These are phyloP conservation scores for Drosophila sulfurigaster DNA, from an alignment of 1,140 invertebrate species.

Conservation along the genomic window DNA sequence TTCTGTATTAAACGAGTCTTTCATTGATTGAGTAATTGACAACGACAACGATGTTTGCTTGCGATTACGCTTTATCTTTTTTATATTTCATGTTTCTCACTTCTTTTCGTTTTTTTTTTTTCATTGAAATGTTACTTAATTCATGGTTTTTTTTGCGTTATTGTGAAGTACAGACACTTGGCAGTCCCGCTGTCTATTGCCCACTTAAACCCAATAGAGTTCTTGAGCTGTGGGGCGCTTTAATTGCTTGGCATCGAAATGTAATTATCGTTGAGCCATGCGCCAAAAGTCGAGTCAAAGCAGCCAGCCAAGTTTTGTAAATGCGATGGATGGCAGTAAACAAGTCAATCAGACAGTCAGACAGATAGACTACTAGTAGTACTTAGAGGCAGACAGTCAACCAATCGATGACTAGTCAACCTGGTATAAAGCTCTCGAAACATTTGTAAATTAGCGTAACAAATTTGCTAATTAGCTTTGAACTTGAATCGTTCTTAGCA, in stretches of 20 bases:
- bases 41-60: constrained; percentile 49
- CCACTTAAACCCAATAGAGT: constrained; percentile 28
- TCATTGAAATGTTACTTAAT: constrained; percentile 40
- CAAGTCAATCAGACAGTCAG: constrained; percentile 32
- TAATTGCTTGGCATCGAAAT: constrained; percentile 62
- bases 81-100: constrained; percentile 12
- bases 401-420: not conserved
- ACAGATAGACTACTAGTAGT: not conserved
- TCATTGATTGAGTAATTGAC: constrained; percentile 71
- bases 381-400: not conserved
- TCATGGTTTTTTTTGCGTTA: not conserved
- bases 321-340: constrained; percentile 15
- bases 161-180: constrained; percentile 33
- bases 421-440: constrained; percentile 21
- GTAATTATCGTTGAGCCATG: constrained; percentile 59
- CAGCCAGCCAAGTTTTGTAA: constrained; percentile 18
- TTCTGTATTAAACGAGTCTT: constrained; percentile 21
- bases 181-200: constrained; percentile 18
- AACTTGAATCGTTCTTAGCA: constrained; percentile 16
- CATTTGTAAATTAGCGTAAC: constrained; percentile 40
- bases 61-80: constrained; percentile 53
- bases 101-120: constrained; percentile 20
- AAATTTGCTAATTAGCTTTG: constrained; percentile 38
- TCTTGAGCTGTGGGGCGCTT: constrained; percentile 32
- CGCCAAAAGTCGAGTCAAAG: constrained; percentile 25